Evolutionary conservation across 2,797 vertebrate species (phyloP).

Genomic region (Enteromius treurensis): DNA sequence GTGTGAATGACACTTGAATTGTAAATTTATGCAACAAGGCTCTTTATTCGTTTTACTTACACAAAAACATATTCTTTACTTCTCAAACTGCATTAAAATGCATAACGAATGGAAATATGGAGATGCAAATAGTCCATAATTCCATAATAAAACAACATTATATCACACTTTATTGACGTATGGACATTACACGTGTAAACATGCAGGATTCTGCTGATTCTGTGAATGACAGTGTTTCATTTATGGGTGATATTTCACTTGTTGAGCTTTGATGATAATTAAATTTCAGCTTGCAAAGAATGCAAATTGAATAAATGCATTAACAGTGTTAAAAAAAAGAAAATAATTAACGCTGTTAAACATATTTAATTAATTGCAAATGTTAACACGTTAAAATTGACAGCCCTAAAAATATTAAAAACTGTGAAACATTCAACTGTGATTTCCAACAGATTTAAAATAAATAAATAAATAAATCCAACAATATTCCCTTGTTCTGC

Average conservation of each 20-base stretch:
- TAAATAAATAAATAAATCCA: background rate
- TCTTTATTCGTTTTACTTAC: background rate
- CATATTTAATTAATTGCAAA: constrained; percentile 23
- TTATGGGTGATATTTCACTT: constrained; percentile 24
- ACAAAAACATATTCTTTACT: background rate
- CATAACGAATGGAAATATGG: background rate
- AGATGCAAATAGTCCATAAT: constrained; percentile 15
- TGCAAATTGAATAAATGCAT: constrained; percentile 44
- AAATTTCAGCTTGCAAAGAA: constrained; percentile 14
- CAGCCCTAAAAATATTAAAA: constrained; percentile 13
- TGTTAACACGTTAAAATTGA: constrained; percentile 14
- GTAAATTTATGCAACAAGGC: constrained; percentile 22
- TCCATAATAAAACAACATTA: background rate
- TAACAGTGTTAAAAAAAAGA: background rate
- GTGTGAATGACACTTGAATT: constrained; percentile 10
- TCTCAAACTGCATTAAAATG: constrained; percentile 16
- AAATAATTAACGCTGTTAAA: background rate
- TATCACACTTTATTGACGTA: constrained; percentile 19
- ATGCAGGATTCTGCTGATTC: constrained; percentile 1
- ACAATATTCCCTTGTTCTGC: constrained; percentile 39
- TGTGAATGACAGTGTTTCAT: constrained; percentile 4
- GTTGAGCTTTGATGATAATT: constrained; percentile 36
- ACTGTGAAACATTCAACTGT: constrained; percentile 33
- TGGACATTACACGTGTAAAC: constrained; percentile 17
- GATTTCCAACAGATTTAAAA: constrained; percentile 25